These are phyloP conservation scores for Gryon sp. DNA, from an alignment of 1,140 invertebrate species.

Conservation along the genomic window DNA sequence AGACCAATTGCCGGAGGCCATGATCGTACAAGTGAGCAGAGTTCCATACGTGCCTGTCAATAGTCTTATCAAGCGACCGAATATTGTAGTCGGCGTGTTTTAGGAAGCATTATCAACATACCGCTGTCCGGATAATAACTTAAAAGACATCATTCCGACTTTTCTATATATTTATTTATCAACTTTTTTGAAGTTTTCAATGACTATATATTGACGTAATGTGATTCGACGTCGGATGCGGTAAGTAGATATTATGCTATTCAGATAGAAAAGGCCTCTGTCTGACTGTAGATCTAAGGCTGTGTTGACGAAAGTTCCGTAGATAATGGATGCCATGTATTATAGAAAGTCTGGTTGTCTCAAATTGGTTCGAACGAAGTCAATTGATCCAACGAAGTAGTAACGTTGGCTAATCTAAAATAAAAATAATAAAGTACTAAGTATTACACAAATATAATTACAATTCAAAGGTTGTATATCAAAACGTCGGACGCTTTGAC, in stretches of 20 bases:
- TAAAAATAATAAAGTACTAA: neutral
- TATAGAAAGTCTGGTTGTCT: neutral
- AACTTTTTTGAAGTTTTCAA: neutral
- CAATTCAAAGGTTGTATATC: conserved; percentile 17
- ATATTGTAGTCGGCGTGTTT: conserved; percentile 27
- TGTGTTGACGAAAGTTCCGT: neutral
- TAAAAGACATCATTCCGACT: conserved; percentile 20
- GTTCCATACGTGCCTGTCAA: conserved; percentile 60
- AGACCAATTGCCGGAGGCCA: neutral
- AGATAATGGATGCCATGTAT: neutral
- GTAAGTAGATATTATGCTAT: neutral
- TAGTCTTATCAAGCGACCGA: conserved; percentile 56
- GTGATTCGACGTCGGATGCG: neutral
- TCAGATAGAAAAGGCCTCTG: conserved; percentile 11
- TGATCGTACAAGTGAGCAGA: conserved; percentile 14
- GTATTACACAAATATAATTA: neutral
- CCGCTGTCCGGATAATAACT: neutral
- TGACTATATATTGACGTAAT: neutral
- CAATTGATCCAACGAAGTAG: conserved; percentile 27
- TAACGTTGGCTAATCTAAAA: conserved; percentile 5
- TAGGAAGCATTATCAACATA: neutral
- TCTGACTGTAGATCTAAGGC: neutral
- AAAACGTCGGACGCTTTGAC: conserved; percentile 5
- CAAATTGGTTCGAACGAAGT: conserved; percentile 11
- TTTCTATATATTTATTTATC: neutral